phyloP scores from a whole-genome alignment of 2,797 vertebrate species.

The Lepilemur septentrionalis region DNA sequence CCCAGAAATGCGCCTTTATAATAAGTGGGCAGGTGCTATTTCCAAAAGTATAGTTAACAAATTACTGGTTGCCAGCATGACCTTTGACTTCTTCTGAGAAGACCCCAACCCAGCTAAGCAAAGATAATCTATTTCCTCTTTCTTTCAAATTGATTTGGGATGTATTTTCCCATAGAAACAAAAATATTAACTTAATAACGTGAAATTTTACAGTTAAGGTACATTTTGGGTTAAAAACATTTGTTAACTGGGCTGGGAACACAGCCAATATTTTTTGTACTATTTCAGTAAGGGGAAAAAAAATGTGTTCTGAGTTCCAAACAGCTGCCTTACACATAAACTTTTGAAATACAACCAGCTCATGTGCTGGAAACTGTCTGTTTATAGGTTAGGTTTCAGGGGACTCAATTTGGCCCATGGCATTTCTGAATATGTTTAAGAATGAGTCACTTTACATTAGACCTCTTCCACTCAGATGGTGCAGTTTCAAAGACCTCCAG shows the following conservation, averaged over 20 bases:
- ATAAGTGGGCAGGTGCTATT: neutral
- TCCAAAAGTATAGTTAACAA: neutral
- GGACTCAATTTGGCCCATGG: slow-evolving; percentile 44
- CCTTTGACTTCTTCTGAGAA: neutral
- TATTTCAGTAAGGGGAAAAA: slow-evolving; percentile 13
- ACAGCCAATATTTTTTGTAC: slow-evolving; percentile 59
- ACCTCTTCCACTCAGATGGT: neutral
- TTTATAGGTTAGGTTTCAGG: slow-evolving; percentile 62
- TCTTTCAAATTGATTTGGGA: slow-evolving; percentile 5
- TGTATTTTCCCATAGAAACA: slow-evolving; percentile 39
- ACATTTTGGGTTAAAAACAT: slow-evolving; percentile 58
- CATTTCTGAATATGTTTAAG: slow-evolving; percentile 63
- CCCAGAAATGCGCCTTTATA: neutral
- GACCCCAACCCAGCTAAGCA: neutral
- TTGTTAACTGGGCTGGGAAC: slow-evolving; percentile 61
- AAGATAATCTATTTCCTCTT: neutral
- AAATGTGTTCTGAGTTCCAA: slow-evolving; percentile 65
- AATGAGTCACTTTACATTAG: slow-evolving; percentile 56
- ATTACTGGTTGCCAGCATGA: neutral
- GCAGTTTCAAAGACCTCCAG: slow-evolving; percentile 36
- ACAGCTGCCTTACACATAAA: slow-evolving; percentile 74
- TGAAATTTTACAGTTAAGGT: slow-evolving; percentile 46
- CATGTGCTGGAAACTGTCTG: slow-evolving; percentile 54
- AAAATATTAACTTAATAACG: slow-evolving; percentile 44
- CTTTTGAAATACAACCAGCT: slow-evolving; percentile 65